Conservation (phyloP, 1,140 invertebrate species). For the Neomicropteryx cornuta region DNA sequence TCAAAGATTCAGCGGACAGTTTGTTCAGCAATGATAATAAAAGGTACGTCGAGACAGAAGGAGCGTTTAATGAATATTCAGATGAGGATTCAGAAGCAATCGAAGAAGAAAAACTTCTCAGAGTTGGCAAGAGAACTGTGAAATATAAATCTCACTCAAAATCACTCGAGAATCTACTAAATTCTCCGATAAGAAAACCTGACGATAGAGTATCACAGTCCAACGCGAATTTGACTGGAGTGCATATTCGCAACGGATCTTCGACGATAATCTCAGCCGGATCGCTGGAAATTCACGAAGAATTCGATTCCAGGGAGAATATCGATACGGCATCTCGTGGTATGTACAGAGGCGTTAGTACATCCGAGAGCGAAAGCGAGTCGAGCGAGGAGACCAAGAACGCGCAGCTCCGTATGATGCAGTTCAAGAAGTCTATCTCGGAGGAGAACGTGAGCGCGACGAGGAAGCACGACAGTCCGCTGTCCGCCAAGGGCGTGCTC, state of each 20-base stretch:
- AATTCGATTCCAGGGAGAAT: constrained; percentile 19
- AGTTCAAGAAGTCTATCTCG: constrained; percentile 17
- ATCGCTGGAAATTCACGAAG: constrained; percentile 6
- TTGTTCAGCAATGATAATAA: constrained; percentile 11
- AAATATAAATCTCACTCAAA: constrained; percentile 14
- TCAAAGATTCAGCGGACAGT: constrained; percentile 4
- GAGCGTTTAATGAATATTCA: not conserved
- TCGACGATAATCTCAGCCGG: constrained; percentile 6
- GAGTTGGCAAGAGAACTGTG: constrained; percentile 12
- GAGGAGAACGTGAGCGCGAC: constrained; percentile 23
- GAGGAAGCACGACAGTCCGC: constrained; percentile 21
- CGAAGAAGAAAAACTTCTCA: constrained; percentile 1
- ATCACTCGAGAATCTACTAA: constrained; percentile 23
- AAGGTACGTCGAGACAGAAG: constrained; percentile 12
- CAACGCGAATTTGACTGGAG: constrained; percentile 16
- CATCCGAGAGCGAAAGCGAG: not conserved
- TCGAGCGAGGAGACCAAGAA: not conserved
- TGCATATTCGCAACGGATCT: constrained; percentile 10
- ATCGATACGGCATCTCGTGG: constrained; percentile 19
- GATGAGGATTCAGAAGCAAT: not conserved
- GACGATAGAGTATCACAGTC: constrained; percentile 10
- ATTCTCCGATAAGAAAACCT: constrained; percentile 24
- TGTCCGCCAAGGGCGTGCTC: constrained; percentile 39
- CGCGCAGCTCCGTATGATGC: constrained; percentile 10
- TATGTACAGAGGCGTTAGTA: not conserved